Conservation (phyloP, 1,140 invertebrate genomes). For the Hormaphis cornu region DNA sequence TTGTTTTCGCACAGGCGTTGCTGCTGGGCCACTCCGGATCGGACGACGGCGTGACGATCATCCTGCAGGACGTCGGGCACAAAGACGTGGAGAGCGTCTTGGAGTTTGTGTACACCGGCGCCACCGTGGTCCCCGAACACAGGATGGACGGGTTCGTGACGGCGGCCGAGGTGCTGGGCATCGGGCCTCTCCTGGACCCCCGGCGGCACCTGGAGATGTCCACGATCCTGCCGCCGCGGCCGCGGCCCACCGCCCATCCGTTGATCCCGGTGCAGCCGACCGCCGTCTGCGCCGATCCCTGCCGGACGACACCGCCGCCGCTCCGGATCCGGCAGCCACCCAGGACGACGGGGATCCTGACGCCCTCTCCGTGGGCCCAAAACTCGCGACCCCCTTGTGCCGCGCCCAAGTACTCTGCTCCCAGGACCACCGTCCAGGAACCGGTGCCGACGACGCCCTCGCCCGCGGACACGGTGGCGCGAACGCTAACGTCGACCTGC, state of each 20-base stretch:
- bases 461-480: no score
- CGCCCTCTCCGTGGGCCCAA: slow-evolving; percentile 38
- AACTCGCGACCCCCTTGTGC: slow-evolving; percentile 34
- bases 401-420: slow-evolving; percentile 29
- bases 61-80: slow-evolving; percentile 67
- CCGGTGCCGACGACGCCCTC: no score
- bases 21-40: slow-evolving; percentile 47
- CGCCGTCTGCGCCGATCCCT: not conserved
- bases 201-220: slow-evolving; percentile 22
- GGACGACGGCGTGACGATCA: slow-evolving; percentile 51
- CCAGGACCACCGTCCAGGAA: not conserved
- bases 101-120: slow-evolving; percentile 77
- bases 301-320: not conserved
- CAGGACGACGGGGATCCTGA: slow-evolving; percentile 35
- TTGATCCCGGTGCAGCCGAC: not conserved
- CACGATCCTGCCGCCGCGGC: not conserved
- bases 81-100: slow-evolving; percentile 65
- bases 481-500: no score
- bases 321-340: slow-evolving; percentile 10
- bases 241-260: not conserved
- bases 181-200: slow-evolving; percentile 46
- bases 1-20: slow-evolving; percentile 41
- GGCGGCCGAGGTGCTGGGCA: slow-evolving; percentile 49
- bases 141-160: slow-evolving; percentile 48
- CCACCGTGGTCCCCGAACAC: slow-evolving; percentile 55